A percentile compares a stretch with the other conserved stretches of the same genome.
phyloP scores from a whole-genome alignment of 2,113 vertebrate genomes.

The Cettia cetti region DNA sequence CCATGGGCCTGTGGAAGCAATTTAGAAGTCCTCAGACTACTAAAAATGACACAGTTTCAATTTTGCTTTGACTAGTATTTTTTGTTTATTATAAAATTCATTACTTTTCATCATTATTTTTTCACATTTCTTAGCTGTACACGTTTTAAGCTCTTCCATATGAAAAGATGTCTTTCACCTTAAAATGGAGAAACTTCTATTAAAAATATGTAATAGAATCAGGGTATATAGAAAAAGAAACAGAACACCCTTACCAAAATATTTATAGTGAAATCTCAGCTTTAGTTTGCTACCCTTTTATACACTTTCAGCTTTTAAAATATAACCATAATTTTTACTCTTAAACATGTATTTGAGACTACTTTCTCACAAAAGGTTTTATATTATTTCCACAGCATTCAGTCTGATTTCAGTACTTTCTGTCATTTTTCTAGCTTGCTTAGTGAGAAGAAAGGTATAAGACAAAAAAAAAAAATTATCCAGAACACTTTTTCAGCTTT shows the following conservation, averaged over 20 bases:
- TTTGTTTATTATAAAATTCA: background rate
- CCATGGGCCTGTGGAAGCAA: slow-evolving; percentile 14
- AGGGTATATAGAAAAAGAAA: background rate
- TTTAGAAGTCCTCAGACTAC: background rate
- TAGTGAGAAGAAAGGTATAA: background rate
- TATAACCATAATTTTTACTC: background rate
- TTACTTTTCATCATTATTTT: background rate
- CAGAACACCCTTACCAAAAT: background rate
- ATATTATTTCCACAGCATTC: background rate
- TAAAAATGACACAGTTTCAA: background rate
- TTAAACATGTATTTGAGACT: background rate
- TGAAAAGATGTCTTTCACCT: background rate
- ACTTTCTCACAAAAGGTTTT: background rate
- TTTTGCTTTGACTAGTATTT: background rate
- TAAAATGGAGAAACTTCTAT: background rate
- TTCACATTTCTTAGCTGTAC: background rate
- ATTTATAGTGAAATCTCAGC: background rate
- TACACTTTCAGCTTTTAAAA: background rate
- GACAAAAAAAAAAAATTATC: background rate
- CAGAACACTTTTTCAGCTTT: background rate
- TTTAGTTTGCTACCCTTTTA: background rate
- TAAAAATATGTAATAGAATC: background rate
- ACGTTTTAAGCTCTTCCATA: background rate
- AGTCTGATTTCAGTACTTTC: background rate
- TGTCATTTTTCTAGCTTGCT: background rate